Percentiles rank a stretch among this genome's conserved stretches.
Evolutionary conservation across 1,140 invertebrate genomes (phyloP).

Genomic region (Amyelois transitella): DNA sequence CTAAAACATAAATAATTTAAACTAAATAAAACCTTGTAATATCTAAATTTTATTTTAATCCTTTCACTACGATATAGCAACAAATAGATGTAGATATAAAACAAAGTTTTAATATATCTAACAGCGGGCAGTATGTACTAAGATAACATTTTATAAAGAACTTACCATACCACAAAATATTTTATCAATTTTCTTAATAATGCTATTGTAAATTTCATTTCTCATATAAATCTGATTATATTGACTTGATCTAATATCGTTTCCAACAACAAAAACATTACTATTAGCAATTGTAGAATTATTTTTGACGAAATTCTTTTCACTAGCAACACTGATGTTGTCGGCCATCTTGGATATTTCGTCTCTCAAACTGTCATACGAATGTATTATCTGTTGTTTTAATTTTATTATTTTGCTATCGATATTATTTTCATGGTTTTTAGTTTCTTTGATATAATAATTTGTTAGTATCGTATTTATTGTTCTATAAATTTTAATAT

Average conservation of each 20-base stretch:
- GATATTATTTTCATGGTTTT: constrained; percentile 51
- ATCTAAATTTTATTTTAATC: too few relatives aligned
- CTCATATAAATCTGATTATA: constrained; percentile 43
- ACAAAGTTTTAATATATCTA: too few relatives aligned
- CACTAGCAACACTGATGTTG: constrained; percentile 26
- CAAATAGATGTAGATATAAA: too few relatives aligned
- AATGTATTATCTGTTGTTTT: constrained; percentile 46
- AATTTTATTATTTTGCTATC: constrained; percentile 54
- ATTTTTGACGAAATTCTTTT: constrained; percentile 33
- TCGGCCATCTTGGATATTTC: constrained; percentile 49
- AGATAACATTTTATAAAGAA: too few relatives aligned
- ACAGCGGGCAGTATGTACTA: too few relatives aligned
- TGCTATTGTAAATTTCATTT: constrained; percentile 60
- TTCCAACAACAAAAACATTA: constrained; percentile 53
- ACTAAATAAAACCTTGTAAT: too few relatives aligned
- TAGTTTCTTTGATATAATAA: constrained; percentile 61
- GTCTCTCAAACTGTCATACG: constrained; percentile 49
- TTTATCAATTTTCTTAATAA: constrained; percentile 63
- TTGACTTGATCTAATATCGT: constrained; percentile 47
- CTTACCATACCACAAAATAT: constrained; percentile 61
- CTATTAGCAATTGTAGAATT: constrained; percentile 47
- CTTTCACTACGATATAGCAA: too few relatives aligned
- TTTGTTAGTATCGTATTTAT: constrained; percentile 64
- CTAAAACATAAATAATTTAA: too few relatives aligned
- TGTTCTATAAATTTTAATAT: constrained; percentile 65